phyloP scores from a whole-genome alignment of 2,888 invertebrate species.

The Parnassius smintheus region DNA sequence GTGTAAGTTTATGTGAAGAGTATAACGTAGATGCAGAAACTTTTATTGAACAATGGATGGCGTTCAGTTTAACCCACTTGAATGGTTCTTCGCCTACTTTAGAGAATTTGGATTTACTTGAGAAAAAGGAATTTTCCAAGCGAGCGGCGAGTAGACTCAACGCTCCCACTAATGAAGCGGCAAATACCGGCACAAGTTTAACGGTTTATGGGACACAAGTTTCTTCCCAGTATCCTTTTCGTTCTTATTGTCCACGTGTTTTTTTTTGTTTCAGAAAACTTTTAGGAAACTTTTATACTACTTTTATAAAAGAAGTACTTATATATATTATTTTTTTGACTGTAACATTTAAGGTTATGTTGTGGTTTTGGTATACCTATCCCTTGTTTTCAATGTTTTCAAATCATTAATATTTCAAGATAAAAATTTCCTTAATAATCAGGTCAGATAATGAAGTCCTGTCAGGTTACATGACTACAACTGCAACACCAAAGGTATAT shows the following conservation, averaged over 20 bases:
- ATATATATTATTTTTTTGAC: constrained; percentile 1
- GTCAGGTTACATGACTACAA: constrained; percentile 65
- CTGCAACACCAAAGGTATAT: constrained; percentile 63
- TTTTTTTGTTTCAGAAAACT: constrained; percentile 17
- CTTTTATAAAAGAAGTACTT: background rate
- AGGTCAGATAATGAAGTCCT: constrained; percentile 72
- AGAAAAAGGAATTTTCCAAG: constrained; percentile 83
- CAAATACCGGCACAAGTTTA: constrained; percentile 63
- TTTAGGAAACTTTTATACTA: constrained; percentile 7
- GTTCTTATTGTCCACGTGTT: constrained; percentile 56
- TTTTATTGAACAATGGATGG: constrained; percentile 90
- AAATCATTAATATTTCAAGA: constrained; percentile 9
- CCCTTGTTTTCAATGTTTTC: constrained; percentile 20
- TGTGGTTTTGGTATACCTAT: constrained; percentile 18
- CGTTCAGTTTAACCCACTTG: constrained; percentile 85
- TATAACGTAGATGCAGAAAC: constrained; percentile 85
- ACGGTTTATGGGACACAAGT: constrained; percentile 61
- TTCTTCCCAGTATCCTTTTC: constrained; percentile 72
- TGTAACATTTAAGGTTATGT: constrained; percentile 21
- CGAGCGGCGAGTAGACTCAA: constrained; percentile 58
- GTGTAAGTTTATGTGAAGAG: constrained; percentile 84
- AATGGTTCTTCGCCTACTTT: constrained; percentile 82
- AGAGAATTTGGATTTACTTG: constrained; percentile 82
- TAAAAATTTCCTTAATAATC: constrained; percentile 47
- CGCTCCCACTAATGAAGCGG: constrained; percentile 59